Evolutionary conservation across 1,140 invertebrate species (phyloP).

Genomic region (Periplaneta americana): DNA sequence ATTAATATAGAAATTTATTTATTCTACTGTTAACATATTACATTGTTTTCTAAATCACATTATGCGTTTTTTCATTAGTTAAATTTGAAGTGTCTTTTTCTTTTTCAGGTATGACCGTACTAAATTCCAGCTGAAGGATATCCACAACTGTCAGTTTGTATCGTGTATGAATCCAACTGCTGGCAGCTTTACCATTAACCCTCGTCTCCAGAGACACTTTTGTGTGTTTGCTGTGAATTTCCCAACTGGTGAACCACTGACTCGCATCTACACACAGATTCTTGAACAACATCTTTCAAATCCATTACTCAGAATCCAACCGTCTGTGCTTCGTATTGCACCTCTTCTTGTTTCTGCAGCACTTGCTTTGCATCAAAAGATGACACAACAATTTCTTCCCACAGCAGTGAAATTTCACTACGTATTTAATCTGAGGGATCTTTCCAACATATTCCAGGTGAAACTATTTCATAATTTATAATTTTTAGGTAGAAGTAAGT

Average conservation of each 20-base stretch:
- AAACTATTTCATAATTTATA: background rate
- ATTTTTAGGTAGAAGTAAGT: too few species aligned
- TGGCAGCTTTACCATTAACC: slow-evolving; percentile 90
- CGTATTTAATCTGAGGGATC: slow-evolving; percentile 85
- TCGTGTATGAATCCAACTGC: slow-evolving; percentile 96
- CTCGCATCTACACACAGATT: slow-evolving; percentile 80
- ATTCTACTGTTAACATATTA: too few species aligned
- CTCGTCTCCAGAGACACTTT: slow-evolving; percentile 88
- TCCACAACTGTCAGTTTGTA: slow-evolving; percentile 90
- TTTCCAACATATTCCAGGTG: slow-evolving; percentile 83
- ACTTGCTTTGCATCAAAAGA: slow-evolving; percentile 69
- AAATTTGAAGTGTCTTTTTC: too few species aligned
- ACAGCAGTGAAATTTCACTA: slow-evolving; percentile 95
- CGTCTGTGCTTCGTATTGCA: slow-evolving; percentile 49
- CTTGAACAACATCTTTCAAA: slow-evolving; percentile 69
- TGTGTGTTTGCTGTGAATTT: slow-evolving; percentile 88
- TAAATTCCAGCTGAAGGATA: slow-evolving; percentile 85
- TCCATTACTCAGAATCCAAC: slow-evolving; percentile 58
- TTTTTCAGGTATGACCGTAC: slow-evolving; percentile 66
- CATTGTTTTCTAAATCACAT: too few species aligned
- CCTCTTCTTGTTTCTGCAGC: slow-evolving; percentile 63
- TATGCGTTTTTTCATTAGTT: too few species aligned
- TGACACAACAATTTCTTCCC: slow-evolving; percentile 72
- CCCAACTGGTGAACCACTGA: slow-evolving; percentile 72
- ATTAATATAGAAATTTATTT: too few species aligned